Base-by-base conservation (phyloP, 2,888 invertebrate genomes). In the Dicyrtoma fusca region DNA sequence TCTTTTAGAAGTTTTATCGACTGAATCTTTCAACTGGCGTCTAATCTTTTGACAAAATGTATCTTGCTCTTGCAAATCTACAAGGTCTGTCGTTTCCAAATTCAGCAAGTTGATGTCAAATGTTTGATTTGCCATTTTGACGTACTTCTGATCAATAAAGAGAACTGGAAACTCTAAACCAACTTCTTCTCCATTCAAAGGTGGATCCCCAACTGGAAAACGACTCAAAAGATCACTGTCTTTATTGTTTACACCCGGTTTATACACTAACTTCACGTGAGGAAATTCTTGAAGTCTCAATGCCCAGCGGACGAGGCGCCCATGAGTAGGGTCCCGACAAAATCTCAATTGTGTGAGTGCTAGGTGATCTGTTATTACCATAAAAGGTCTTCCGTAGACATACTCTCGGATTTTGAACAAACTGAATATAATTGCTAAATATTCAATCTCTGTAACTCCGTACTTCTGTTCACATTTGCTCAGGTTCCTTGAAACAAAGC, bases 381-480 rank as follows among this genome's bases (percentile, higher is more conserved):
- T 80, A 69, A 83, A 83, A 1, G 62, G 17, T 19, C 70, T 77
- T 1, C 83, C 83, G 8, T 82, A 74, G 0, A 84, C 49, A 55
- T 83, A 84, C 0, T 81, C 78, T 45, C 83, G 73, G 74, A 84
- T 83, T 64, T 82, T 78, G 25, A 79, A 72, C 23, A 83, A 69
- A 0, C 81, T 78, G 49, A 77, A 81, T 0, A 80, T 82, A 44
- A 82, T 81, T 0, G 84, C 84, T 6, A 84, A 74, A 0, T 81
- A 81, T 74, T 84, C 85, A 25, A 83, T 69, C 44, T 85, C 84
- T 25, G 83, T 82, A 0, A 81, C 82, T 17, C 82, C 81, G 69
- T 83, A 84, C 21, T 79, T 81, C 13, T 77, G 72, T 78, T 84
- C 83, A 0, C 82, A 80, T 0, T 72, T 75, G 0, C 81, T 82